Evolutionary conservation across 2,888 invertebrate species (phyloP).

Genomic region (Geotrupes spiniger): DNA sequence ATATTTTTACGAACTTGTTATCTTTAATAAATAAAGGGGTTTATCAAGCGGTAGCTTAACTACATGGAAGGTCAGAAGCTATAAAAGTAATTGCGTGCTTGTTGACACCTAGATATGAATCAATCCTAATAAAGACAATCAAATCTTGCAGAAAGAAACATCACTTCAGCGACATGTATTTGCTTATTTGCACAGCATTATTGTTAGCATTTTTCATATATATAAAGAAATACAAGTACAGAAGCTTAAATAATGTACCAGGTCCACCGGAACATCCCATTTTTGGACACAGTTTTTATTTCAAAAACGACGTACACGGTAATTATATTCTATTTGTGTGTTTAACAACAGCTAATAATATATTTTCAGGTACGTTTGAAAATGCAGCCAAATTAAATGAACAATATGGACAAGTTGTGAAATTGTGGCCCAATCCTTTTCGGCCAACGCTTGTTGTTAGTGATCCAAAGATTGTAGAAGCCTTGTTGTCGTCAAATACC

Average conservation of each 20-base stretch:
- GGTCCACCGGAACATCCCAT: constrained; percentile 8
- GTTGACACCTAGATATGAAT: no score
- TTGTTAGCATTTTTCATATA: neutral
- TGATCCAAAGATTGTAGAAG: constrained; percentile 14
- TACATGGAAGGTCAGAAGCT: no score
- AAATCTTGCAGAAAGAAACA: no score
- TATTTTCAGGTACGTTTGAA: constrained; percentile 12
- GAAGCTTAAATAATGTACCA: constrained; percentile 13
- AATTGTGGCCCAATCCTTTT: constrained; percentile 14
- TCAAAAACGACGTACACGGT: neutral
- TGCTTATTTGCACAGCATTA: no score
- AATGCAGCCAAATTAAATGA: constrained; percentile 8
- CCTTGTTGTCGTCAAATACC: constrained; percentile 7
- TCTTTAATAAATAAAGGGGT: no score
- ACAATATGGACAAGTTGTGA: constrained; percentile 11
- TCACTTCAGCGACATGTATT: no score
- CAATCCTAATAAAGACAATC: no score
- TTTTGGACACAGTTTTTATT: neutral
- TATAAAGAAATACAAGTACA: constrained; percentile 1
- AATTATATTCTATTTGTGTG: neutral
- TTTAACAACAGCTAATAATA: neutral
- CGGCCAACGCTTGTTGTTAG: constrained; percentile 10
- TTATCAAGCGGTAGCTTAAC: no score
- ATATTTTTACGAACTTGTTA: no score
- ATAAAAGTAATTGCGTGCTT: no score